phyloP scores from a whole-genome alignment of 1,140 invertebrate species.

The Trachelipus rathkii region DNA sequence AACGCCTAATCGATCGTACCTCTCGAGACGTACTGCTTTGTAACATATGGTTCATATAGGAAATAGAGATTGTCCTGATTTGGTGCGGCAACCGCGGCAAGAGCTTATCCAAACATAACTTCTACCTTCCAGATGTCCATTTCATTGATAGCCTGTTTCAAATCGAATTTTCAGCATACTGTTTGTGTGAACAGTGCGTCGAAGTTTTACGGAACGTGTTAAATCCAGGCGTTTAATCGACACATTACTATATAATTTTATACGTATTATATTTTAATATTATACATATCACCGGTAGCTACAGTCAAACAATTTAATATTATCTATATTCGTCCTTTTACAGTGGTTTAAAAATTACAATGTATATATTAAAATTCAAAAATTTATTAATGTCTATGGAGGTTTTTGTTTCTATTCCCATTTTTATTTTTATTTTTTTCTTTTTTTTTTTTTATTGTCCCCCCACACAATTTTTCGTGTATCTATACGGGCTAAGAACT shows the following conservation, averaged over 20 bases:
- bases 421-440: no score
- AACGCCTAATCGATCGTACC: constrained; percentile 76
- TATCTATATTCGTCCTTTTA: no score
- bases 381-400: no score
- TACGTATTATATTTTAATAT: no score
- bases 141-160: constrained; percentile 93
- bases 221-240: constrained; percentile 87
- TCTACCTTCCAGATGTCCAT: constrained; percentile 93
- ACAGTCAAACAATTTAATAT: no score
- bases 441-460: constrained; percentile 63
- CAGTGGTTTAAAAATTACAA: no score
- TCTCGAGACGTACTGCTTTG: constrained; percentile 91
- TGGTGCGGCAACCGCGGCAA: constrained; percentile 74
- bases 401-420: no score
- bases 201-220: constrained; percentile 88
- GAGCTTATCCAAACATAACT: constrained; percentile 82
- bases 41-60: constrained; percentile 96
- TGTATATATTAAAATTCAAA: no score
- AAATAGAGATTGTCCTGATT: constrained; percentile 84
- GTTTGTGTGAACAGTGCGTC: constrained; percentile 95
- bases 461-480: constrained; percentile 94
- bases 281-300: constrained; percentile 74
- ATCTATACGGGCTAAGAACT: constrained; percentile 89
- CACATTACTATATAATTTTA: no score
- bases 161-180: constrained; percentile 98